These are phyloP conservation scores for Brachionichthys hirsutus DNA, from an alignment of 2,113 vertebrate genomes.

Conservation along the genomic window DNA sequence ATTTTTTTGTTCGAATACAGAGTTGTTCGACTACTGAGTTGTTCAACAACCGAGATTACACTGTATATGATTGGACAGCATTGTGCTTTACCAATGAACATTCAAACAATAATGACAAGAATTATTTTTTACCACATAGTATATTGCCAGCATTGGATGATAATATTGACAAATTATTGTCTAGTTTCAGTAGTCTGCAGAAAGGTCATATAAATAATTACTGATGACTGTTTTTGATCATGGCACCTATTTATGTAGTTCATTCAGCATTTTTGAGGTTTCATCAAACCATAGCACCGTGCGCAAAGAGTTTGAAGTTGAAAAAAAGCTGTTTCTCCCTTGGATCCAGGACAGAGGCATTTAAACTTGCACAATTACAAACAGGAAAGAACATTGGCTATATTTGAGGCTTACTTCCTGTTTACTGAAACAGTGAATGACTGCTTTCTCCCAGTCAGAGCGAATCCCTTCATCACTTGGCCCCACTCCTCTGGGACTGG, in stretches of 20 bases:
- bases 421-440: constrained; percentile 51
- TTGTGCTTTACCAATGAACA: constrained; percentile 28
- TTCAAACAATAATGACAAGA: constrained; percentile 27
- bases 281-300: constrained; percentile 22
- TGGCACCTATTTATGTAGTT: background rate
- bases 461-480: constrained; percentile 35
- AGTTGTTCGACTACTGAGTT: no score
- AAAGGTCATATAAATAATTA: constrained; percentile 15
- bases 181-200: constrained; percentile 44
- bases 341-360: constrained; percentile 65
- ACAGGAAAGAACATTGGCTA: constrained; percentile 56
- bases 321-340: constrained; percentile 57
- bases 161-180: constrained; percentile 31
- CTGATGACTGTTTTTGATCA: constrained; percentile 15
- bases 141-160: constrained; percentile 31
- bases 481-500: constrained; percentile 37
- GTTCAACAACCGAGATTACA: no score
- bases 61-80: constrained; percentile 41
- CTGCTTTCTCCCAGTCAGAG: constrained; percentile 38
- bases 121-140: constrained; percentile 31
- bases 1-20: no score
- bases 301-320: constrained; percentile 36
- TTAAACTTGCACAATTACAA: constrained; percentile 72
- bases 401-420: constrained; percentile 57
- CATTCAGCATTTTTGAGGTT: constrained; percentile 9